A percentile compares a stretch with the other conserved stretches of the same genome.
Conservation (phyloP, 2,888 invertebrate genomes). For the Drosophila colorata region DNA sequence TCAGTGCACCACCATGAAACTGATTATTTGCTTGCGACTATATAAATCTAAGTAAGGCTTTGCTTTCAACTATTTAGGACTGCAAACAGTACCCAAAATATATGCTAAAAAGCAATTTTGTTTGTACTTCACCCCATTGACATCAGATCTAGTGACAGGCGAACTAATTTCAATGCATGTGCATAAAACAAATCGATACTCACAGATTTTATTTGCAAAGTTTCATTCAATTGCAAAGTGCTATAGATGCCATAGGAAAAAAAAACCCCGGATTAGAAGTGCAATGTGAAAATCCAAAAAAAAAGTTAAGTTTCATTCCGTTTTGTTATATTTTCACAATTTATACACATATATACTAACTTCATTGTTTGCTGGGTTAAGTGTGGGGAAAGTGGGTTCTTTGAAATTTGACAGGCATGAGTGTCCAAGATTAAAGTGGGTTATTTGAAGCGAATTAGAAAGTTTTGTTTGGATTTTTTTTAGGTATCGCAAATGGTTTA, state of each 20-base stretch:
- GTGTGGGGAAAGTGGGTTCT: conserved; percentile 10
- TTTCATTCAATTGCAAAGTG: conserved; percentile 44
- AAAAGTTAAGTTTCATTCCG: conserved; percentile 30
- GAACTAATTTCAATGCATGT: conserved; percentile 17
- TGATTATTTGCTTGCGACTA: background rate
- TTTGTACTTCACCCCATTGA: conserved; percentile 6
- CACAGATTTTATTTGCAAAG: conserved; percentile 52
- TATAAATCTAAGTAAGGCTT: no score
- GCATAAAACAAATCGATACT: conserved; percentile 47
- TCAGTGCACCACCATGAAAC: background rate
- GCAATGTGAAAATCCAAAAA: conserved; percentile 26
- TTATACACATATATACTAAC: conserved; percentile 1
- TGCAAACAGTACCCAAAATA: conserved; percentile 11
- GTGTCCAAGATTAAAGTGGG: background rate
- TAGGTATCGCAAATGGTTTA: background rate
- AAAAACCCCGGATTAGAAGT: conserved; percentile 47
- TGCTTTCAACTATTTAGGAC: background rate
- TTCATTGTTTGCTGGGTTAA: conserved; percentile 41
- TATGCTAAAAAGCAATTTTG: conserved; percentile 1
- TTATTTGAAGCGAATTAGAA: background rate
- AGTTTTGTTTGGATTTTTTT: background rate
- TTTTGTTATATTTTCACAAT: conserved; percentile 6
- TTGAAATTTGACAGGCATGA: background rate
- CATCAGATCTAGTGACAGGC: conserved; percentile 8
- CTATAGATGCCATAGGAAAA: conserved; percentile 51